Evolutionary conservation across 2,797 vertebrate genomes (phyloP), one percentile per base, ranked within the genome.

Genomic region (Chelon auratus): DNA sequence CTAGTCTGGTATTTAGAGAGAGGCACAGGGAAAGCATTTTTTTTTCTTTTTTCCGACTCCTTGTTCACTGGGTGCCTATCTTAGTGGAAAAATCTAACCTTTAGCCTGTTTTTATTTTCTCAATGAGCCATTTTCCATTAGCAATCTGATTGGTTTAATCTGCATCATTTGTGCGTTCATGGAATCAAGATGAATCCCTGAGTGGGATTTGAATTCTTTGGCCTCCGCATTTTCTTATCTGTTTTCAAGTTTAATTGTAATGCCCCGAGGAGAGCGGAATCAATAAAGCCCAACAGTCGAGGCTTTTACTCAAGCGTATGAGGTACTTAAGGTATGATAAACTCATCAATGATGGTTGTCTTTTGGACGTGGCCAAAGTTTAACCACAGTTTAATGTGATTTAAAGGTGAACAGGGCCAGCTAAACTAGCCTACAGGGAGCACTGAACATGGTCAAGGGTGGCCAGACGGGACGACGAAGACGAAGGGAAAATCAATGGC

Each of bases 401-500:
- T 91, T 92, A 90, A 86, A 82, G 78, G 74, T 47, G 6, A 60
- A 67, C 33, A 24, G 72, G 68, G 37, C 61, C 42, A 53, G 60
- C 58, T 82, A 69, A 84, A 88, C 75, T 51, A 76, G 84, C 72
- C 88, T 61, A 54, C 47, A 36, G 87, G 87, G 86, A 87, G 71
- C 60, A 30, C 48, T 9, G 57, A 61, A 2, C 77, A 58, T 37
- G 80, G 84, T 86, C 82, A 88, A 80, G 72, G 75, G 79, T 77
- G 84, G 83, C 78, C 84, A 74, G 79, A 75, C 68, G 63, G 80
- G 83, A 85, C 30, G 68, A 73, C 70, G 59, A 83, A 89, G 91
- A 91, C 72, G 24, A 78, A 91, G 87, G 71, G 83, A 80, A 93
- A 95, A 95, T 95, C 93, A 89, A 95, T 95, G 91, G 43, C 60